Conservation (phyloP, 2,888 invertebrate genomes). For the Drosophila demipolita region DNA sequence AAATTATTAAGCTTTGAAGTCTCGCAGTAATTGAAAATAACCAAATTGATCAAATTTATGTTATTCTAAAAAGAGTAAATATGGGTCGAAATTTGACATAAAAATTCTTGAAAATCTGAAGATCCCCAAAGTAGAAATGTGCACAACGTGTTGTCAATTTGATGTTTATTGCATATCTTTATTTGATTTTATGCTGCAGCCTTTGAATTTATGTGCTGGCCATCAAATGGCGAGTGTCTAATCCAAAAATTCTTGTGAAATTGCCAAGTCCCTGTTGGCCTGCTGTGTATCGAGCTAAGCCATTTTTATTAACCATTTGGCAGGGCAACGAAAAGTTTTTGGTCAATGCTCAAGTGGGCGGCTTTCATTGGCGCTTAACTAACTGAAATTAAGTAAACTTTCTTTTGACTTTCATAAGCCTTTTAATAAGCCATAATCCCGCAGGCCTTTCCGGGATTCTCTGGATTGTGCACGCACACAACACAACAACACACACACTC, state of each 20-base stretch:
- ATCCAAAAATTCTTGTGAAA: slow-evolving; percentile 69
- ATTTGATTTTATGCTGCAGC: slow-evolving; percentile 72
- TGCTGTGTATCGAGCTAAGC: slow-evolving; percentile 40
- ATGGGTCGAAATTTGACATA: slow-evolving; percentile 21
- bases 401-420: slow-evolving; percentile 80
- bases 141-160: slow-evolving; percentile 72
- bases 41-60: slow-evolving; percentile 4
- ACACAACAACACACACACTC: slow-evolving; percentile 29
- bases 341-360: slow-evolving; percentile 77
- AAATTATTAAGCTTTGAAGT: slow-evolving; percentile 12
- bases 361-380: slow-evolving; percentile 78
- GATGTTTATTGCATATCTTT: slow-evolving; percentile 75
- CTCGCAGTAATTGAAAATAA: slow-evolving; percentile 27
- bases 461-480: slow-evolving; percentile 37
- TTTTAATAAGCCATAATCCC: slow-evolving; percentile 80
- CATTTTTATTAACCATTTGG: slow-evolving; percentile 76
- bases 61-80: slow-evolving; percentile 1
- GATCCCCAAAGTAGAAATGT: slow-evolving; percentile 16
- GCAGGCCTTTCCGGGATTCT: slow-evolving; percentile 63
- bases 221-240: slow-evolving; percentile 68
- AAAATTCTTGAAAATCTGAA: slow-evolving; percentile 19
- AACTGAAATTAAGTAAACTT: slow-evolving; percentile 80
- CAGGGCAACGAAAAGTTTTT: slow-evolving; percentile 59
- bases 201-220: slow-evolving; percentile 73
- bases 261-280: slow-evolving; percentile 58